Base-by-base conservation (phyloP, 2,888 invertebrate species). In the Eupeodes latifasciatus region DNA sequence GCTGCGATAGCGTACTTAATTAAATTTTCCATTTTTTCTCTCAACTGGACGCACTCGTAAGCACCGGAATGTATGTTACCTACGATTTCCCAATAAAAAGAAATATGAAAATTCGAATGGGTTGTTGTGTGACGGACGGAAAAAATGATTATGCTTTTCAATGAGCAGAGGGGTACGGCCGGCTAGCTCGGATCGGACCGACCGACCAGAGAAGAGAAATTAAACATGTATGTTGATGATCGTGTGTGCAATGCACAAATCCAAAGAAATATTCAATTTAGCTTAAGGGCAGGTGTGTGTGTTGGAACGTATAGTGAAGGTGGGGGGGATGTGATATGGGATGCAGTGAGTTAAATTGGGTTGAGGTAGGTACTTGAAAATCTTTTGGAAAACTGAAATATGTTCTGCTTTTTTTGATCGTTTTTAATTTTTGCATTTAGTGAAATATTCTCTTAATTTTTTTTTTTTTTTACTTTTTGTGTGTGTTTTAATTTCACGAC, bases 21-120 rank as follows among this genome's bases (percentile, higher is more conserved):
- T 87, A 80, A 87, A 84, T 87, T 87, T 87, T 87, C 72, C 36
- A 76, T 76, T 80, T 86, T 86, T 82, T 83, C 83, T 86, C 76
- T 75, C 80, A 51, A 81, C 74, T 87, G 84, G 84, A 87, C 84
- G 80, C 84, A 85, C 77, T 77, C 55, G 62, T 49, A 79, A 75
- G 79, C 84, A 67, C 34, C 36, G 53, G 59, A 80, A 87, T 76
- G 71, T 67, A 36, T 34, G 62, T 62, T 80, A 44, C 19, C 75
- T 59, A 40, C 14, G n/a, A 72, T 19, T 47, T 72, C 34, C 19
- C 55, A 9, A 71, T 49, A 59, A 59, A 72, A 59, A 55, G 12
- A 36, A 53, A 53, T 47, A 53, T 51, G 36, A 71, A 71, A 57
- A 47, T 44, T 71, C 44, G 71, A 55, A 36, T 10, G 9, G 9